Evolutionary conservation across 2,888 invertebrate species (phyloP).

Genomic region (Dermolepida albohirtum): DNA sequence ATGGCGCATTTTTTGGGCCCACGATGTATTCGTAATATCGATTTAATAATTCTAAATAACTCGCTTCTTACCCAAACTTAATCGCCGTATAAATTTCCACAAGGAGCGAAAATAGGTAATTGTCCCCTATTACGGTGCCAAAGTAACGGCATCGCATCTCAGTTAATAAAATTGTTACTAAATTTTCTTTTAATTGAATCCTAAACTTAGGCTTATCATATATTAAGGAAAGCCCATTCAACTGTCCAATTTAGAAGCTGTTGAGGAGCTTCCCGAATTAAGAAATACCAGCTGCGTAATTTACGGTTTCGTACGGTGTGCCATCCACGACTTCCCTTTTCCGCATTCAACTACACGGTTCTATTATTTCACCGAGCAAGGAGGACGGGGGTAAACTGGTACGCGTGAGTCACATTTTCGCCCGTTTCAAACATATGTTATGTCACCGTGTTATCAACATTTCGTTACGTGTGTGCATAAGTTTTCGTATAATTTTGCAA

Average conservation of each 20-base stretch:
- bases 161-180: conserved; percentile 10
- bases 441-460: background rate
- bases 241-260: conserved; percentile 11
- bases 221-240: conserved; percentile 15
- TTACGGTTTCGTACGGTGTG: conserved; percentile 3
- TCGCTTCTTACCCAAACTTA: too few relatives aligned
- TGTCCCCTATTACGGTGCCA: background rate
- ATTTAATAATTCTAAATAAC: too few relatives aligned
- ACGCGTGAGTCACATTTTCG: conserved; percentile 10
- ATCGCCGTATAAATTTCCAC: too few relatives aligned
- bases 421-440: conserved; percentile 1
- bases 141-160: background rate
- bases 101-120: background rate
- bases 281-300: conserved; percentile 31
- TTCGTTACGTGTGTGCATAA: background rate
- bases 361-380: conserved; percentile 9
- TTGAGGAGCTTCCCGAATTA: conserved; percentile 20
- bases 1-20: too few relatives aligned
- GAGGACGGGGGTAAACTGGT: too few relatives aligned
- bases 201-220: conserved; percentile 3
- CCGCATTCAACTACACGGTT: conserved; percentile 14
- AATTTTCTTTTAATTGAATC: conserved; percentile 34
- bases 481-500: too few relatives aligned
- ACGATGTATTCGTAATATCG: too few relatives aligned
- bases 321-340: conserved; percentile 9